Evolutionary conservation across 2,113 vertebrate genomes (phyloP).

Genomic region (Cariama cristata): DNA sequence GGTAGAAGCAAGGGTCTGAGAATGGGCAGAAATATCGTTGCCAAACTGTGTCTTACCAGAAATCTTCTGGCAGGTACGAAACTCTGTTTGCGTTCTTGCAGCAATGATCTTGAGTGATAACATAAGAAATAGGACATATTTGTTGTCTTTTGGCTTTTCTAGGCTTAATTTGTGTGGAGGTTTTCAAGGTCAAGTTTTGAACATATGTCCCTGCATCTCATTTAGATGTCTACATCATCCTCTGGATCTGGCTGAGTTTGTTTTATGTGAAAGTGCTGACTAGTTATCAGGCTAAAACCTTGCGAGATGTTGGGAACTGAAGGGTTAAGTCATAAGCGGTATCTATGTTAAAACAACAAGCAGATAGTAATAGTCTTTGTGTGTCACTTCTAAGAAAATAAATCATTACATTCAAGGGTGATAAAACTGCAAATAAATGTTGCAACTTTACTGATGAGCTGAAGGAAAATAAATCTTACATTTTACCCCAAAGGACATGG

Average conservation of each 20-base stretch:
- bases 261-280: background rate
- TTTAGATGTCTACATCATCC: background rate
- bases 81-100: background rate
- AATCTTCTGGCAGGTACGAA: background rate
- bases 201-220: background rate
- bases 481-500: background rate
- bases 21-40: background rate
- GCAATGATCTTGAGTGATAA: background rate
- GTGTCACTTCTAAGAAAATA: background rate
- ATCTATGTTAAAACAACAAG: background rate
- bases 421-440: background rate
- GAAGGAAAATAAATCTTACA: background rate
- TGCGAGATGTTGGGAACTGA: background rate
- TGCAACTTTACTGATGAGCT: background rate
- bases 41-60: fast-evolving
- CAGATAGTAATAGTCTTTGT: background rate
- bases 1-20: background rate
- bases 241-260: background rate
- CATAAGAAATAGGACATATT: fast-evolving
- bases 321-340: background rate
- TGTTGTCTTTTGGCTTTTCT: background rate
- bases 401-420: background rate
- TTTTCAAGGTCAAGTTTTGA: background rate
- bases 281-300: background rate
- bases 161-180: background rate